These are phyloP conservation scores for Laupala kohalensis DNA, from an alignment of 1,140 invertebrate species.

Conservation along the genomic window DNA sequence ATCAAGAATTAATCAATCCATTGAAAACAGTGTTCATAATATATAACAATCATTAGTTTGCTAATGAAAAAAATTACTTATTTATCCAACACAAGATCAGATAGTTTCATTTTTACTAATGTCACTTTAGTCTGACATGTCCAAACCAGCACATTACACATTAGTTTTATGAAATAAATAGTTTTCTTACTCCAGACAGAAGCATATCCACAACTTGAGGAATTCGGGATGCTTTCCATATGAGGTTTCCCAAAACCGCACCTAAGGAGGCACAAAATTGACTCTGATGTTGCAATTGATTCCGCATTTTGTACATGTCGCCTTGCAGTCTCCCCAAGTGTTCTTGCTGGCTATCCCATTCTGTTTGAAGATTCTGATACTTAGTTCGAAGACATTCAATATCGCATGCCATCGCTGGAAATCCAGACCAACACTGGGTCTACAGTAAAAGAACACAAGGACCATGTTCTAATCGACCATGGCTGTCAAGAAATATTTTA, in stretches of 20 bases:
- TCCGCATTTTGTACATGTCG: constrained; percentile 24
- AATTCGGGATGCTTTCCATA: constrained; percentile 28
- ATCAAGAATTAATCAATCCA: no score
- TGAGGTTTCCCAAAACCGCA: constrained; percentile 26
- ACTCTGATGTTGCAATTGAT: constrained; percentile 27
- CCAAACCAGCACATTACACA: neutral
- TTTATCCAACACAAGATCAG: neutral
- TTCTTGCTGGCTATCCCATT: constrained; percentile 23
- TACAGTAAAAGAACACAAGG: neutral
- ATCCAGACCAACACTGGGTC: neutral
- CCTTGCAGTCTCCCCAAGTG: constrained; percentile 22
- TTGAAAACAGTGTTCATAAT: no score
- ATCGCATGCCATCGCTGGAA: neutral
- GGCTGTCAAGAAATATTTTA: neutral
- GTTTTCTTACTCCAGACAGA: constrained; percentile 23
- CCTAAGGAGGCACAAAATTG: constrained; percentile 29
- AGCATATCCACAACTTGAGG: constrained; percentile 25
- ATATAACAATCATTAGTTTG: no score
- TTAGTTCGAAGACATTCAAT: constrained; percentile 13
- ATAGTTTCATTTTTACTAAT: neutral
- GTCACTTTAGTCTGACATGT: neutral
- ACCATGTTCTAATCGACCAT: neutral
- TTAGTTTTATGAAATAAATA: neutral
- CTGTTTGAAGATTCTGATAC: constrained; percentile 19
- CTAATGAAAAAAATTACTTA: neutral